phyloP scores from a whole-genome alignment of 2,113 vertebrate species.

The Grantiella picta region DNA sequence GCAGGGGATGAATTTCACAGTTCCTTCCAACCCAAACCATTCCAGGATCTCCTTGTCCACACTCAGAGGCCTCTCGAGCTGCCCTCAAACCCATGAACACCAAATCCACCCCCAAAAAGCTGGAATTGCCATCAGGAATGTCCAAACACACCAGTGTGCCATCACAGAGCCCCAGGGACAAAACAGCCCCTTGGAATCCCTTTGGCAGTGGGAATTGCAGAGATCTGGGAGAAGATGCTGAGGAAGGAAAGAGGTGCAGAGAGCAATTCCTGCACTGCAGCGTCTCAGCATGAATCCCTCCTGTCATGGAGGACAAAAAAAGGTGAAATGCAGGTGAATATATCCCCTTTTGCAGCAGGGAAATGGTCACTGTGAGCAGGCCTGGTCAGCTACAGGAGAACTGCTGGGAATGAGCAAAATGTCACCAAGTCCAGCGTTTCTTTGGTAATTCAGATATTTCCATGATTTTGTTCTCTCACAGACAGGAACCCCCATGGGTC shows the following conservation, averaged over 20 bases:
- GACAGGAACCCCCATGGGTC: accelerated
- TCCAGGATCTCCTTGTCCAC: accelerated
- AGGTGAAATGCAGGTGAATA: not conserved
- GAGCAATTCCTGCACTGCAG: not conserved
- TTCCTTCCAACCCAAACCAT: not conserved
- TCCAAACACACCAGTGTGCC: not conserved
- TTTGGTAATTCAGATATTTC: accelerated
- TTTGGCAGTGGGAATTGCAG: accelerated
- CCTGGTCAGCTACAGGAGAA: accelerated
- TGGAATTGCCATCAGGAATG: not conserved
- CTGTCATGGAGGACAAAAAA: too few relatives aligned
- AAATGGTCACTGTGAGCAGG: accelerated
- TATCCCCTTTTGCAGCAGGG: not conserved
- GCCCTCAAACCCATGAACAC: not conserved
- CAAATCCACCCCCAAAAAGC: accelerated
- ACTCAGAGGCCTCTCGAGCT: not conserved
- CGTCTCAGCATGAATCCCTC: accelerated
- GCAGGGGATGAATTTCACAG: not conserved
- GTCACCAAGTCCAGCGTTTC: accelerated
- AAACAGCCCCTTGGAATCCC: not conserved
- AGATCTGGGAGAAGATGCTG: accelerated
- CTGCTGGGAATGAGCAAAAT: not conserved
- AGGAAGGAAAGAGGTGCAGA: not conserved
- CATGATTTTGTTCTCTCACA: accelerated
- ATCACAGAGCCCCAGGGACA: not conserved